Conservation (phyloP, 2,113 vertebrate genomes). For the Carassius auratus region DNA sequence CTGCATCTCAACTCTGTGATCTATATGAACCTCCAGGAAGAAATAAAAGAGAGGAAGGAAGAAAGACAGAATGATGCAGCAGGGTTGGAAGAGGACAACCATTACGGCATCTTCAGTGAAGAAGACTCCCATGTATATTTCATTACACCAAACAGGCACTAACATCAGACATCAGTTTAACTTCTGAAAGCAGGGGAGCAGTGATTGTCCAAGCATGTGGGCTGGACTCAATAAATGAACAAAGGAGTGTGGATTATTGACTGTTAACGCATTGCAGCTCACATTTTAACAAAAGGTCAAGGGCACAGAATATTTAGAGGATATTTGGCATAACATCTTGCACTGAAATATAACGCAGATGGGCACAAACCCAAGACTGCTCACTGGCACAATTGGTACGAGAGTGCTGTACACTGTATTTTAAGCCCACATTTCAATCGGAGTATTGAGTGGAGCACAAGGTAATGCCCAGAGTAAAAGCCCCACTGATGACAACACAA, state of each 20-base stretch:
- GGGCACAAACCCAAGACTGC: background rate
- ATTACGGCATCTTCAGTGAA: constrained; percentile 13
- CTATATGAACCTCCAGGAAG: background rate
- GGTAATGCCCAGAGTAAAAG: constrained; percentile 31
- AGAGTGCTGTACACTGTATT: constrained; percentile 2
- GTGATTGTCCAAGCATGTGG: background rate
- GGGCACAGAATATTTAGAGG: constrained; percentile 10
- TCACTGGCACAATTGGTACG: background rate
- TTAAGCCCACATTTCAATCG: constrained; percentile 19
- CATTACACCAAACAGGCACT: constrained; percentile 12
- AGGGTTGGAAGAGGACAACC: background rate
- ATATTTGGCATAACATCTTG: constrained; percentile 7
- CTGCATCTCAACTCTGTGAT: too few species aligned
- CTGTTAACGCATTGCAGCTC: background rate
- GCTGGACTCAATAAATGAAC: constrained; percentile 14
- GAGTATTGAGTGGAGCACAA: constrained; percentile 29
- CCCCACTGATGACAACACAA: constrained; percentile 16
- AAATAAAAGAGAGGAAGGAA: background rate
- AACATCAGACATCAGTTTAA: background rate
- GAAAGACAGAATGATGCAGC: constrained; percentile 27
- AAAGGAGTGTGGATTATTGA: constrained; percentile 15
- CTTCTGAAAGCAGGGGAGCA: background rate
- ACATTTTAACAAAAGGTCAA: constrained; percentile 10
- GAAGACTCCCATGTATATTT: constrained; percentile 28
- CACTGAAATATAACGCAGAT: constrained; percentile 28